Conservation (phyloP, 2,888 invertebrate genomes). For the Ypsolopha scabrella region DNA sequence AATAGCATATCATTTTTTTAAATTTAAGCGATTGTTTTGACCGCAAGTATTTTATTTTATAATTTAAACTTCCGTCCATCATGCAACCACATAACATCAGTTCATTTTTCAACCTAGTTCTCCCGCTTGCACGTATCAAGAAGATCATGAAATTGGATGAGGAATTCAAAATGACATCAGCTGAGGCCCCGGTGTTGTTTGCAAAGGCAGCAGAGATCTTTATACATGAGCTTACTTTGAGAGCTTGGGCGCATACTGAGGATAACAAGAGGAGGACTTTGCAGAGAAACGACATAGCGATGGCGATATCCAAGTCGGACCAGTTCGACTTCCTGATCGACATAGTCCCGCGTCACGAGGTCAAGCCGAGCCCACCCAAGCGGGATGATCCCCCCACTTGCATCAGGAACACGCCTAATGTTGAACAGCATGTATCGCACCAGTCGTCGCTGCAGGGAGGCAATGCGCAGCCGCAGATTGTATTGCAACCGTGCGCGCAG, state of each 20-base stretch:
- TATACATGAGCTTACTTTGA: slow-evolving; percentile 94
- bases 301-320: slow-evolving; percentile 96
- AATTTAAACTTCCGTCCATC: too few relatives aligned
- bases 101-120: slow-evolving; percentile 75
- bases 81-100: too few relatives aligned
- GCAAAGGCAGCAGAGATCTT: slow-evolving; percentile 99
- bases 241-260: slow-evolving; percentile 98
- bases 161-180: slow-evolving; percentile 99
- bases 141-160: slow-evolving; percentile 99
- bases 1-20: too few relatives aligned
- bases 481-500: slow-evolving; percentile 45
- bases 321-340: slow-evolving; percentile 99
- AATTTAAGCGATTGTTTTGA: too few relatives aligned
- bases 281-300: slow-evolving; percentile 96
- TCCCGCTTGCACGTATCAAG: slow-evolving; percentile 97
- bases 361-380: slow-evolving; percentile 74
- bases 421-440: slow-evolving; percentile 69
- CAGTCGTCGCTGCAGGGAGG: slow-evolving; percentile 70
- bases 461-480: slow-evolving; percentile 25
- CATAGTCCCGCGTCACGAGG: slow-evolving; percentile 96
- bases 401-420: slow-evolving; percentile 4
- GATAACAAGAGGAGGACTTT: slow-evolving; percentile 95
- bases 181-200: slow-evolving; percentile 96
- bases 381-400: slow-evolving; percentile 60
- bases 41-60: too few relatives aligned